These are phyloP conservation scores for Notodonta dromedarius DNA, from an alignment of 2,888 invertebrate species.

Conservation along the genomic window DNA sequence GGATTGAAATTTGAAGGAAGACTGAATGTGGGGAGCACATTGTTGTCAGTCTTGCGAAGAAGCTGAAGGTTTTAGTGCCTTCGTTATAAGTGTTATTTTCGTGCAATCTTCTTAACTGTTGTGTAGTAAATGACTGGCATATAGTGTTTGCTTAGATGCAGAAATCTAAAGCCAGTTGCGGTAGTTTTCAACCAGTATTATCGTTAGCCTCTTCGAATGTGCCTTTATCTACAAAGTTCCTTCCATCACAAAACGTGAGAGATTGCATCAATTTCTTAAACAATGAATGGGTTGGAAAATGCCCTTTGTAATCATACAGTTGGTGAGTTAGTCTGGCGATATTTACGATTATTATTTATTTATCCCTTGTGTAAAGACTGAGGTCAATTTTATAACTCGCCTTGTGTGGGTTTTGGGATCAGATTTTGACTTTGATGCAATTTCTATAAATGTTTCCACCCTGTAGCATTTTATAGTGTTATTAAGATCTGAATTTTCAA, in stretches of 20 bases:
- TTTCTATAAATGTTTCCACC: slow-evolving; percentile 21
- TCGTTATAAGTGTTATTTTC: slow-evolving; percentile 24
- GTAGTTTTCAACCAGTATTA: slow-evolving; percentile 46
- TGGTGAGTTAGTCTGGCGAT: not conserved
- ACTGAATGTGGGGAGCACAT: slow-evolving; percentile 26
- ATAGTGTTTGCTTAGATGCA: slow-evolving; percentile 19
- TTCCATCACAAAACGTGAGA: slow-evolving; percentile 44
- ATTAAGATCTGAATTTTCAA: slow-evolving; percentile 38
- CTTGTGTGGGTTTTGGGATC: slow-evolving; percentile 5
- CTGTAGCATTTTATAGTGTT: slow-evolving; percentile 24
- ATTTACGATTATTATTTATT: too few relatives aligned
- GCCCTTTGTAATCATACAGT: too few relatives aligned
- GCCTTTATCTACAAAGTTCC: slow-evolving; percentile 49
- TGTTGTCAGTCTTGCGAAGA: slow-evolving; percentile 1
- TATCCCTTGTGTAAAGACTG: too few relatives aligned
- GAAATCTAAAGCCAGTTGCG: slow-evolving; percentile 9
- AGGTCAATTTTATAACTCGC: not conserved
- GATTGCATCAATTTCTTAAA: slow-evolving; percentile 21
- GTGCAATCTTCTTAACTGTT: slow-evolving; percentile 12
- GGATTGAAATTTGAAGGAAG: slow-evolving; percentile 25
- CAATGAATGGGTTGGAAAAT: not conserved
- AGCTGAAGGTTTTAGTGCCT: slow-evolving; percentile 13
- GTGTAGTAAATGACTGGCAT: slow-evolving; percentile 10
- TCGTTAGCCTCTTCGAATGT: slow-evolving; percentile 32
- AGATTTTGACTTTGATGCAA: slow-evolving; percentile 17